Base-by-base conservation (phyloP, 1,140 invertebrate species). In the Meloidogyne hapla region DNA sequence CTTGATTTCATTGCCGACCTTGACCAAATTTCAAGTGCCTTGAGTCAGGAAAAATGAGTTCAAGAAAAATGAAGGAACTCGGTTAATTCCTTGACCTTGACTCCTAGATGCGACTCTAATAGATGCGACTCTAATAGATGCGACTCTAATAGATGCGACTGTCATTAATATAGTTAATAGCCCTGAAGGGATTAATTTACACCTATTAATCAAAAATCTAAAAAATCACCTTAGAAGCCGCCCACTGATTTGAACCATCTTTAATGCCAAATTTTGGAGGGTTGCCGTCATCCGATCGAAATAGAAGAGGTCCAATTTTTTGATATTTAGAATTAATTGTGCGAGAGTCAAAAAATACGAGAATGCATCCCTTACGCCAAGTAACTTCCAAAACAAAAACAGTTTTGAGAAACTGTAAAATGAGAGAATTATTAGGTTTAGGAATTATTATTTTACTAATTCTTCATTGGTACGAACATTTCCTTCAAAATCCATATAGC, bases 291-390 rank as follows among this genome's bases (percentile, higher is more conserved):
- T 69, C 33, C 12, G 13, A 15, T 28, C 42, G 33, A 2, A 70
- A 26, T 26, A 56, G 25, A 45, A 70, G 28, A 1, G 18, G 18
- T 6, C 48, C 45, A 48, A 48, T n/a, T n/a, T n/a, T 8, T n/a
- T 56, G 18, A 9, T 56, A n/a, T 56, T 56, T 6, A n/a, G 48
- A 5, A 21, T 21, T 56, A n/a, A 56, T 56, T 28, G 69, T 70
- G 0, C 69, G 69, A 26, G 69, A 70, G 9, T 70, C 69, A n/a
- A 70, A 70, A n/a, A 70, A 70, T 2, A 48, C 69, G n/a, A 61
- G 18, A 28, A 70, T 10, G 28, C 69, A 70, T 1, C 38, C 69
- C 1, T 45, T 45, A 48, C 15, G 33, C 69, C 69, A 70, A 18
- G 33, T 70, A 45, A 38, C 26, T 61, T 70, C 69, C 10, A 33